phyloP scores from a whole-genome alignment of 2,797 vertebrate genomes.

The Jordanella pulchra region DNA sequence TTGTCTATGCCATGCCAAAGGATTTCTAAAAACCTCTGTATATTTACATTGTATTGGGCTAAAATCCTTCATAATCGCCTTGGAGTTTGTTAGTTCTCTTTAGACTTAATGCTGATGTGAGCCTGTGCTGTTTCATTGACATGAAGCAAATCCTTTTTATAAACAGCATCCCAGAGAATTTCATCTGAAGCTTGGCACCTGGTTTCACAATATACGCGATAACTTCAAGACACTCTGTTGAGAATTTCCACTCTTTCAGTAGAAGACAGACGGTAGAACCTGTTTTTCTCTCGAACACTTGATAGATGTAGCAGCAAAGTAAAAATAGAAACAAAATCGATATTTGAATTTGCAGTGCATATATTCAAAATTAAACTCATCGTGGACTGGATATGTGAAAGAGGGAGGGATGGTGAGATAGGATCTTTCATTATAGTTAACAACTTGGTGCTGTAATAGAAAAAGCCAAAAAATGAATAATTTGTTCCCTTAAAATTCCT shows the following conservation, averaged over 20 bases:
- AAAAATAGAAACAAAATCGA: neutral
- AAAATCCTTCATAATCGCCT: slow-evolving; percentile 1
- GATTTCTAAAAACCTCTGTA: neutral
- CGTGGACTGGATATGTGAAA: no score
- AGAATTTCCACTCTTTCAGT: neutral
- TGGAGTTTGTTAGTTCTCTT: neutral
- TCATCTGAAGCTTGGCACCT: neutral
- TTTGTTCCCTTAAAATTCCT: neutral
- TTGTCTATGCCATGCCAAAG: neutral
- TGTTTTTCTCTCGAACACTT: neutral
- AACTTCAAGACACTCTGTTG: neutral
- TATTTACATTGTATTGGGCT: neutral
- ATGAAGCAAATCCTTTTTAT: neutral
- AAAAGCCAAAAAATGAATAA: neutral
- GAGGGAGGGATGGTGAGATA: no score
- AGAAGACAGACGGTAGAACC: neutral
- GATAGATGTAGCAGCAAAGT: neutral
- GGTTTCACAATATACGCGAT: neutral
- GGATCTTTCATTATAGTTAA: no score
- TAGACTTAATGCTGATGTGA: neutral
- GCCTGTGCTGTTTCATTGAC: neutral
- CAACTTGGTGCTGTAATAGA: no score
- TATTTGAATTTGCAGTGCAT: neutral
- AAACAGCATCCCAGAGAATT: neutral
- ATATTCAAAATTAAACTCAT: neutral